Percentiles rank a stretch among this genome's conserved stretches.
phyloP scores from a whole-genome alignment of 2,888 invertebrate species.

The Harpalus rufipes region DNA sequence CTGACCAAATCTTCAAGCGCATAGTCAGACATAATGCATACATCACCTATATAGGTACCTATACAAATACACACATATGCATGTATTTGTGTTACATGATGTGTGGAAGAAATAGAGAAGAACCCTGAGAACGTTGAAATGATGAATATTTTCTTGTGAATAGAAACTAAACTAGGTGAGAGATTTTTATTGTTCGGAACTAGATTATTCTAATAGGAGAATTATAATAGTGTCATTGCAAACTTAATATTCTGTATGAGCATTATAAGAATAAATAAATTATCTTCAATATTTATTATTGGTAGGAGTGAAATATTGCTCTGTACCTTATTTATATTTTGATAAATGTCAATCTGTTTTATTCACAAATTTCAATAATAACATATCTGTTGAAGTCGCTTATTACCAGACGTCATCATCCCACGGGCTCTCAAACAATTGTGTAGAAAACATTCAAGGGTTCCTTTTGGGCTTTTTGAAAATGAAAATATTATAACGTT shows the following conservation, averaged over 20 bases:
- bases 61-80: neutral
- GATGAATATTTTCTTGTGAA: constrained; percentile 13
- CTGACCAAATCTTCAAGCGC: constrained; percentile 47
- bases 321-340: too few species aligned
- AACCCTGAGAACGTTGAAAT: constrained; percentile 18
- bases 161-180: constrained; percentile 5
- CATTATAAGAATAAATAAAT: too few species aligned
- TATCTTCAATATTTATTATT: too few species aligned
- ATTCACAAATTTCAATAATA: too few species aligned
- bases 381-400: too few species aligned
- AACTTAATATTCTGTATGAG: neutral
- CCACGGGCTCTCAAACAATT: too few species aligned
- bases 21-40: constrained; percentile 16
- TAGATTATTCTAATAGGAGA: neutral
- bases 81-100: neutral
- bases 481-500: too few species aligned
- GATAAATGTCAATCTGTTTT: too few species aligned
- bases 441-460: too few species aligned
- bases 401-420: too few species aligned
- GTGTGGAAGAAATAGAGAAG: neutral
- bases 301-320: too few species aligned
- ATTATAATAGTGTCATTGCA: neutral
- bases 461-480: too few species aligned
- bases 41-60: neutral
- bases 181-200: neutral